phyloP scores from a whole-genome alignment of 2,113 vertebrate genomes.

The Synchiropus splendidus region DNA sequence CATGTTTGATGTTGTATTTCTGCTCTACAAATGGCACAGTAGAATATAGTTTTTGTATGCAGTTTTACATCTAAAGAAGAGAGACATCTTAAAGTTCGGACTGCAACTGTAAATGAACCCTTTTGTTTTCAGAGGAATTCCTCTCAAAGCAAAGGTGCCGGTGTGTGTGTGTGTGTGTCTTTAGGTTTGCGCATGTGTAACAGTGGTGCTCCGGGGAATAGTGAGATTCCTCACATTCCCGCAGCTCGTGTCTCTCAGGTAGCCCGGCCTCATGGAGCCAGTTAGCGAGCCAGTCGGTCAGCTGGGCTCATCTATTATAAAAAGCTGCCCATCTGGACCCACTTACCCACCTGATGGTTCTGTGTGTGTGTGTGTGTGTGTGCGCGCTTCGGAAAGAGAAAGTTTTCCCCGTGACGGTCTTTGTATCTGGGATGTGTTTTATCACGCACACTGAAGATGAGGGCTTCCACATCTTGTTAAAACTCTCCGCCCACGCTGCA shows the following conservation, averaged over 20 bases:
- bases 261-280: slow-evolving; percentile 3
- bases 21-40: neutral
- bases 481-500: slow-evolving; percentile 43
- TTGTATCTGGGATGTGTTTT: neutral
- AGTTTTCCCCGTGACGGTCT: neutral
- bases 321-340: slow-evolving; percentile 3
- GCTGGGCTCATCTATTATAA: slow-evolving; percentile 8
- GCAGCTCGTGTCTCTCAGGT: slow-evolving; percentile 2
- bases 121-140: too few species aligned
- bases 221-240: slow-evolving; percentile 13
- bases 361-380: slow-evolving; percentile 19
- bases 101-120: too few species aligned
- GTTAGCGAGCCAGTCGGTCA: slow-evolving; percentile 2
- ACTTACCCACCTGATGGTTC: neutral
- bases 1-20: neutral
- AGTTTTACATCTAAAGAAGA: neutral
- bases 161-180: slow-evolving; percentile 2
- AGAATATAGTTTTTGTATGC: neutral
- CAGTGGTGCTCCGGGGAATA: slow-evolving; percentile 35
- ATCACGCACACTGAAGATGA: slow-evolving; percentile 14
- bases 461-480: slow-evolving; percentile 64
- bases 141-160: neutral
- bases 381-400: neutral
- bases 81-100: too few species aligned
- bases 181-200: slow-evolving; percentile 7